Base-by-base conservation (phyloP, 2,797 vertebrate genomes). In the Austrolebias charrua region DNA sequence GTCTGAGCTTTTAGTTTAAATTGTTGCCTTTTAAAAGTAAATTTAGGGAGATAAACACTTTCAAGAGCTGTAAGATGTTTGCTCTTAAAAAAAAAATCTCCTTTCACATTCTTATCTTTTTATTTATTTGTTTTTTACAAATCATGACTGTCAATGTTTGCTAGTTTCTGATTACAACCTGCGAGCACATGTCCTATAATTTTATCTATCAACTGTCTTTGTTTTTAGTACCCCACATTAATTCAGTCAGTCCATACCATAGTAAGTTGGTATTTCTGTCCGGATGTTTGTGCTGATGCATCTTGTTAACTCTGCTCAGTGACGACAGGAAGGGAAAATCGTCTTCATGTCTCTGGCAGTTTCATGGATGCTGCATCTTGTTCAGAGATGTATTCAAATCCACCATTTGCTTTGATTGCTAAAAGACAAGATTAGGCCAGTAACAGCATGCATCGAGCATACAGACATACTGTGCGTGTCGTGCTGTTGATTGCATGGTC, bases 201-300 rank as follows among this genome's bases (percentile, higher is more conserved):
- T 84, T 81, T 87, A 83, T 77, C 83, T 90, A 86, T 90, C 79
- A 68, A 87, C 85, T 90, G 88, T 90, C 88, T 91, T 90, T 92
- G 89, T 90, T 90, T 90, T 90, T 91, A 92, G 91, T 92, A 77
- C 71, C 71, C 91, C 75, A 85, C 91, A 89, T 90, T 92, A 85
- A 90, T 92, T 91, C 90, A 90, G 78, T 91, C 91, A 91, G 88
- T 90, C 90, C 87, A 89, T 92, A 55, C 90, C 90, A 92, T 92
- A 90, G 90, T 92, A 92, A 92, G 91, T 92, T 89, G 80, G 81
- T 81, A 90, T 90, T 90, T 90, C 83, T 90, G 88, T 90, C 85
- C 81, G 60, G 84, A 87, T 90, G 87, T 91, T 91, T 91, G 89
- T 91, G 76, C 90, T 86, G 88, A 89, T 90, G 91, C 91, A 92